Evolutionary conservation across 2,797 vertebrate genomes (phyloP).

Genomic region (Caiman crocodilus): DNA sequence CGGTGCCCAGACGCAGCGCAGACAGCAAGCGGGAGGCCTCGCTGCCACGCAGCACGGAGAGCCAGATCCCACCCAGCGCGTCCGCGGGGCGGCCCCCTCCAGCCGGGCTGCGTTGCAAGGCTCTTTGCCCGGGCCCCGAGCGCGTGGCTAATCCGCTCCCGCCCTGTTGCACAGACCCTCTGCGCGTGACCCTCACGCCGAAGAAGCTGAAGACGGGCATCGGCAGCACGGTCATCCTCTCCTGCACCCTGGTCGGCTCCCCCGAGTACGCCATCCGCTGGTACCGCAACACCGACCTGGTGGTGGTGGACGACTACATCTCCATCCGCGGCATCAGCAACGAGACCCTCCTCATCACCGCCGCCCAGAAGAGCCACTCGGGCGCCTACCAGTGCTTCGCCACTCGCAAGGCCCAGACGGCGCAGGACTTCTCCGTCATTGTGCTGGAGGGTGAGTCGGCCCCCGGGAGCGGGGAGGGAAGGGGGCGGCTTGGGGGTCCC

Average conservation of each 20-base stretch:
- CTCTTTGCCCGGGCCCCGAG: too few species aligned
- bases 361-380: conserved; percentile 96
- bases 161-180: conserved; percentile 84
- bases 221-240: conserved; percentile 97
- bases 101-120: too few species aligned
- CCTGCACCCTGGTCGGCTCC: conserved; percentile 93
- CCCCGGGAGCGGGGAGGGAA: rapidly evolving
- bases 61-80: neutral
- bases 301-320: conserved; percentile 92
- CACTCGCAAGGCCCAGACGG: conserved; percentile 92
- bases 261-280: conserved; percentile 93
- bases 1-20: neutral
- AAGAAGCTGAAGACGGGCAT: conserved; percentile 99
- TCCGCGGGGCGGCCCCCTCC: too few species aligned
- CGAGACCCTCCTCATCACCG: conserved; percentile 95
- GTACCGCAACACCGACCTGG: conserved; percentile 96
- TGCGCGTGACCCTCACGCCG: conserved; percentile 95
- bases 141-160: neutral
- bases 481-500: neutral
- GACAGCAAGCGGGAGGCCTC: neutral
- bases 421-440: conserved; percentile 97
- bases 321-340: conserved; percentile 97
- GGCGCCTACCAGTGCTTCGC: conserved; percentile 99
- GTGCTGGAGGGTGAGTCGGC: conserved; percentile 90
- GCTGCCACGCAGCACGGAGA: neutral